These are phyloP conservation scores for Cyphomyrus discorhynchus DNA, from an alignment of 2,113 vertebrate species.

Conservation along the genomic window DNA sequence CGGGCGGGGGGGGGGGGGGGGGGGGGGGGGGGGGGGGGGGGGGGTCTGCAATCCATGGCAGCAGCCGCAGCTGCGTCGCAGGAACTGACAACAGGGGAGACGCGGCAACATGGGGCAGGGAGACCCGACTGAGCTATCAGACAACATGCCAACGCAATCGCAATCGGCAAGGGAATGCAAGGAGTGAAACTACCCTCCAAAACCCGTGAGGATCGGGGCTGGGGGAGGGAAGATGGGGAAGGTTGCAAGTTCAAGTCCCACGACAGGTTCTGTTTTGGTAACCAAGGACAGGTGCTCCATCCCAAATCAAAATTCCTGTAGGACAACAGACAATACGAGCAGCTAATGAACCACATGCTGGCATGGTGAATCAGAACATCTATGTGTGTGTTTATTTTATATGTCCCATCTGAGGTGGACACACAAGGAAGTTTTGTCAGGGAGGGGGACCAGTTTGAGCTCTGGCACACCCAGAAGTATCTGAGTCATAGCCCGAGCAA, in stretches of 20 bases:
- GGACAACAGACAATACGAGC: background rate
- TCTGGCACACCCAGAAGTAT: background rate
- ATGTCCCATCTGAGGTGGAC: background rate
- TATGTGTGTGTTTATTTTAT: background rate
- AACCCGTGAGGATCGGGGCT: background rate
- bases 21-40: too few relatives aligned
- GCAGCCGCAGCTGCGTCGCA: conserved; percentile 41
- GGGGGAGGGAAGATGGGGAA: background rate
- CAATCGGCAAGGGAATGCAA: background rate
- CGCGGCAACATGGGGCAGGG: background rate
- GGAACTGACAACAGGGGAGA: background rate
- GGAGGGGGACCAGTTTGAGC: background rate
- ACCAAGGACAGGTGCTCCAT: background rate
- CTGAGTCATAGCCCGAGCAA: background rate
- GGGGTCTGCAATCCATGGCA: conserved; percentile 38
- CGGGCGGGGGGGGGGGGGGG: too few relatives aligned
- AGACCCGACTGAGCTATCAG: background rate
- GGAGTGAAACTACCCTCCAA: background rate
- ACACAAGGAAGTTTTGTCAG: background rate
- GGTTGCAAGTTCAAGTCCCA: background rate
- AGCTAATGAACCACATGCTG: background rate
- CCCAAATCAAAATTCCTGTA: background rate
- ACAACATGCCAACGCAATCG: background rate
- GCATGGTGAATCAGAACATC: background rate
- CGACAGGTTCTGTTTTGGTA: background rate